phyloP scores from a whole-genome alignment of 92 coral and sea anemone genomes.

The Meandrina meandrites region DNA sequence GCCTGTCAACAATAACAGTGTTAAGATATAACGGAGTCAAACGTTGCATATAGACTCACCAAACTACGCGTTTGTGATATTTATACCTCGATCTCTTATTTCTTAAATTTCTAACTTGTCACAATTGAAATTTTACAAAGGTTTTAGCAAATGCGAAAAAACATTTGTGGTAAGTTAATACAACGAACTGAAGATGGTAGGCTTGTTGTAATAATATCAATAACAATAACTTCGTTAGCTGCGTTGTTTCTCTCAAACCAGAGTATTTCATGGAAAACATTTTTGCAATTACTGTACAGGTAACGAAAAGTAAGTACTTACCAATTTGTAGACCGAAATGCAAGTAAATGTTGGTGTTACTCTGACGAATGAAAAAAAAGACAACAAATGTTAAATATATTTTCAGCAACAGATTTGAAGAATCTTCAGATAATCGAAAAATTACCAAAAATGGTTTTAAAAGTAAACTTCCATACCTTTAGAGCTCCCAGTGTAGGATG shows the following conservation, averaged over 20 bases:
- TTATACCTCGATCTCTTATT: not conserved
- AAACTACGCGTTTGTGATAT: not conserved
- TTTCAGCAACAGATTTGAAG: not conserved
- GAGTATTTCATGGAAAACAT: too few species aligned
- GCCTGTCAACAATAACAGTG: not conserved
- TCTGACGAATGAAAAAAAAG: not conserved
- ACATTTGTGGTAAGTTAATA: too few species aligned
- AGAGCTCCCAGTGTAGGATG: not conserved
- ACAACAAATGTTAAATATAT: not conserved
- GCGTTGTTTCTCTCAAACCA: too few species aligned
- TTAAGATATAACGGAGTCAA: not conserved
- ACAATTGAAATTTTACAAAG: not conserved
- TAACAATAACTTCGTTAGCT: too few species aligned
- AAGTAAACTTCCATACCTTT: not conserved
- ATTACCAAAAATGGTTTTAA: not conserved
- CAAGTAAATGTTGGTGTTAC: too few species aligned
- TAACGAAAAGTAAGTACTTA: too few species aligned
- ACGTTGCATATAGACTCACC: not conserved
- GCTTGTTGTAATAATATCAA: too few species aligned
- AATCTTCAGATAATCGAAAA: not conserved
- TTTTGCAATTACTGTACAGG: too few species aligned
- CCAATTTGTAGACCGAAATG: too few species aligned
- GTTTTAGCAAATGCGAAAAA: not conserved
- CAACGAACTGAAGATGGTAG: too few species aligned
- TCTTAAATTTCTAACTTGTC: not conserved